Evolutionary conservation across 1,140 invertebrate genomes (phyloP).

Genomic region (Rhagoletis pomonella): DNA sequence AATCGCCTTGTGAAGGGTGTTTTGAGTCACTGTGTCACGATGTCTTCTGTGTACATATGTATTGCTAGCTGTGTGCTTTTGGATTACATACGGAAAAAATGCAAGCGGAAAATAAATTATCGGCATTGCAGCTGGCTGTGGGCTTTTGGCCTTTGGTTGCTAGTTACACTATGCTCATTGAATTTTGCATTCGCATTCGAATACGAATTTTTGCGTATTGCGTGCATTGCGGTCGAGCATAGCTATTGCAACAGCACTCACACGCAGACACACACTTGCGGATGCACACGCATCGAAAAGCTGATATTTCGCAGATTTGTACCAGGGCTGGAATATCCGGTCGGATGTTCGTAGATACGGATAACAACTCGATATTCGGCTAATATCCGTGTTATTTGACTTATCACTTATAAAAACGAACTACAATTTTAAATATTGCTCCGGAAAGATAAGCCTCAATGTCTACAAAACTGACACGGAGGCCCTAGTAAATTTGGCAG

Average conservation of each 20-base stretch:
- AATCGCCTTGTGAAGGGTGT: not conserved
- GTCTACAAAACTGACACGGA: too few relatives aligned
- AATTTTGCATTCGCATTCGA: not conserved
- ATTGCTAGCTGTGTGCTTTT: not conserved
- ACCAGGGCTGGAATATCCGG: too few relatives aligned
- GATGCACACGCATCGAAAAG: too few relatives aligned
- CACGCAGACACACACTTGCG: not conserved
- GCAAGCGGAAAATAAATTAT: constrained; percentile 26
- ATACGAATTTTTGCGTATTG: not conserved
- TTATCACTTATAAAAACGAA: too few relatives aligned
- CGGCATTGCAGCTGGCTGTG: not conserved
- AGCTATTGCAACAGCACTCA: not conserved
- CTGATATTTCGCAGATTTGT: too few relatives aligned
- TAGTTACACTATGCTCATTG: not conserved
- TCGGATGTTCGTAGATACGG: too few relatives aligned
- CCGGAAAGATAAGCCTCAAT: too few relatives aligned
- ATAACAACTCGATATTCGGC: too few relatives aligned
- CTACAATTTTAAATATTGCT: too few relatives aligned
- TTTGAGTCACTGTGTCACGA: too few relatives aligned
- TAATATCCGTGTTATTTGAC: too few relatives aligned
- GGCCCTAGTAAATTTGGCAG: too few relatives aligned
- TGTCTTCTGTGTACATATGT: not conserved
- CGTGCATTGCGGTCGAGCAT: not conserved
- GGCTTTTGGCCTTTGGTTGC: not conserved
- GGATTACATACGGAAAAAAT: not conserved